Conservation (phyloP, 2,113 vertebrate genomes). For the Oryzias melastigma region DNA sequence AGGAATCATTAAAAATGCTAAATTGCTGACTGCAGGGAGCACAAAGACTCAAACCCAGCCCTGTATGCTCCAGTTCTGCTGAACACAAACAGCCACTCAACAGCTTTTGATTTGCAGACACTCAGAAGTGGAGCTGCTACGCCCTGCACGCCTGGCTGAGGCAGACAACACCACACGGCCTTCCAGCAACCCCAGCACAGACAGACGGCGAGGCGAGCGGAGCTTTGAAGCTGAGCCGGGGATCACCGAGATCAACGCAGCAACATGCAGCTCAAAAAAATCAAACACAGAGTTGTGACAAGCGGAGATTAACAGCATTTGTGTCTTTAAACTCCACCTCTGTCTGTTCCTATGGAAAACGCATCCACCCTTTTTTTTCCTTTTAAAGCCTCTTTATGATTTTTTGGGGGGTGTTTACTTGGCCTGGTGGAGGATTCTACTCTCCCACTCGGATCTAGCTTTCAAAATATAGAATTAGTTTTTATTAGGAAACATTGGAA, state of each 20-base stretch:
- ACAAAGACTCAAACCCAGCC: background rate
- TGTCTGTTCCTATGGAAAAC: constrained; percentile 22
- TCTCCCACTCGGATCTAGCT: too few species aligned
- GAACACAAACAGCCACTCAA: constrained; percentile 10
- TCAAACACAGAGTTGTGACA: constrained; percentile 46
- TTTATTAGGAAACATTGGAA: too few species aligned
- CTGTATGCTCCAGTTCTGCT: background rate
- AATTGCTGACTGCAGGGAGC: background rate
- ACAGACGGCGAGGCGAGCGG: constrained; percentile 3
- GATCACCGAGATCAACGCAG: constrained; percentile 43
- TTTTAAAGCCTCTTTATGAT: background rate
- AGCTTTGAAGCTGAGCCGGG: constrained; percentile 36
- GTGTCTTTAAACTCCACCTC: constrained; percentile 36
- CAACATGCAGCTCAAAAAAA: constrained; percentile 35
- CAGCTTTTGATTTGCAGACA: constrained; percentile 7
- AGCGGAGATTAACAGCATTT: constrained; percentile 48
- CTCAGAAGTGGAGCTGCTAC: background rate
- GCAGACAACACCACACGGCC: constrained; percentile 1
- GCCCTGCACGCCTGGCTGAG: constrained; percentile 26
- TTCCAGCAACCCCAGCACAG: constrained; percentile 3
- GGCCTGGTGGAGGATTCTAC: too few species aligned
- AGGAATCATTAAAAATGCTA: background rate
- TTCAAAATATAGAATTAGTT: too few species aligned
- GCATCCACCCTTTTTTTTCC: constrained; percentile 9
- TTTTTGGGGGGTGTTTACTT: too few species aligned